These are phyloP conservation scores for Botia almorhae DNA, from an alignment of 2,797 vertebrate species.

Conservation along the genomic window DNA sequence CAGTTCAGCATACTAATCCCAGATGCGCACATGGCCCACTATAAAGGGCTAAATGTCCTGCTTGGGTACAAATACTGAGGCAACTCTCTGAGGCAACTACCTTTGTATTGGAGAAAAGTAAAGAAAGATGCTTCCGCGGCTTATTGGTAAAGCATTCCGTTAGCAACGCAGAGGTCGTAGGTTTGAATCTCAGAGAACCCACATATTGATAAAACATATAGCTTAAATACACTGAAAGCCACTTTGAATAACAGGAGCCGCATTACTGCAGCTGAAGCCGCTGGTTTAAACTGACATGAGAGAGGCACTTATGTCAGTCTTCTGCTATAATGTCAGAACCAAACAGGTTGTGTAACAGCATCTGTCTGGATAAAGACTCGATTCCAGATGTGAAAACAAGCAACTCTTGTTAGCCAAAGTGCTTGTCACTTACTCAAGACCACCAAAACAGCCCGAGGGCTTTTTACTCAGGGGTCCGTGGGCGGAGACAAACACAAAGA, in stretches of 20 bases:
- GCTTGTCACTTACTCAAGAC: too few species aligned
- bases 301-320: background rate
- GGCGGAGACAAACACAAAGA: slow-evolving; percentile 19
- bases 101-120: background rate
- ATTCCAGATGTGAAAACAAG: too few species aligned
- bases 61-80: slow-evolving; percentile 16
- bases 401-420: too few species aligned
- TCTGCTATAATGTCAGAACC: slow-evolving; percentile 26
- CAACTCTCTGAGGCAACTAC: slow-evolving; percentile 21
- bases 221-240: too few species aligned
- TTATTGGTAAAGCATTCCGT: too few species aligned
- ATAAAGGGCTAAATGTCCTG: background rate
- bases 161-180: too few species aligned
- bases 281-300: slow-evolving; percentile 9
- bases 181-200: too few species aligned
- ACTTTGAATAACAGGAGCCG: background rate
- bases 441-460: too few species aligned
- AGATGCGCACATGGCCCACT: background rate
- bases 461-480: background rate
- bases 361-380: background rate
- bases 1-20: background rate
- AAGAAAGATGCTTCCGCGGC: too few species aligned
- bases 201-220: too few species aligned
- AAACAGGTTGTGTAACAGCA: slow-evolving; percentile 52
- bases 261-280: background rate